Evolutionary conservation across 1,140 invertebrate genomes (phyloP).

Genomic region (Condylostylus longicornis): DNA sequence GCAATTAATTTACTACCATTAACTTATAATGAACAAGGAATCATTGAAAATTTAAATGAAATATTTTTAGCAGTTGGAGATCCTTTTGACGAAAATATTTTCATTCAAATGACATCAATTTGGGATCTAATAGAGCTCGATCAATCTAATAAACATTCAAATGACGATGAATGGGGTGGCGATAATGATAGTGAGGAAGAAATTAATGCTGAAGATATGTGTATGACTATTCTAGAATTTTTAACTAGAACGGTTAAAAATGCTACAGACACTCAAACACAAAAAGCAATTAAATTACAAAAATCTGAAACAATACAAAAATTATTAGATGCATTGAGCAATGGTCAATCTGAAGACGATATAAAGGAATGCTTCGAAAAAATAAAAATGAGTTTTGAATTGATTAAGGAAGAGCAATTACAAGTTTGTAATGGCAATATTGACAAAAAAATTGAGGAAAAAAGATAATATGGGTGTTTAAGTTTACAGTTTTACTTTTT

Average conservation of each 20-base stretch:
- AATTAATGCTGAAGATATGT: conserved; percentile 3
- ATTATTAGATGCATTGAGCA: conserved; percentile 1
- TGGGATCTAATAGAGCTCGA: conserved; percentile 7
- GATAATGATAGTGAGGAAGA: conserved; percentile 3
- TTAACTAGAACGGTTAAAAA: conserved; percentile 5
- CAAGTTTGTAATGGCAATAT: no score
- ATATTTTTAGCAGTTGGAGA: conserved; percentile 14
- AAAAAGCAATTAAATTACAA: neutral
- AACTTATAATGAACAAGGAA: conserved; percentile 7
- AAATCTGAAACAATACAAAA: neutral
- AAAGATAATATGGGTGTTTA: no score
- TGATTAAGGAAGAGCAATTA: no score
- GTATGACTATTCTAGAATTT: conserved; percentile 7
- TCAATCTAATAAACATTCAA: neutral
- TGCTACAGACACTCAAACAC: conserved; percentile 1
- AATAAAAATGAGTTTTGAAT: conserved; percentile 1
- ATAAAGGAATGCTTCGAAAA: conserved; percentile 4
- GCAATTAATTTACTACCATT: conserved; percentile 6
- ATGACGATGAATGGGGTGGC: neutral
- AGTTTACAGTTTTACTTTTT: no score
- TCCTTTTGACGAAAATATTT: conserved; percentile 10
- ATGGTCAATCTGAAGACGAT: conserved; percentile 3
- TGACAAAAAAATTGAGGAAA: no score
- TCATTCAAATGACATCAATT: conserved; percentile 6
- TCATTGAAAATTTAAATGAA: conserved; percentile 23